Percentiles rank a stretch among this genome's conserved stretches.
Conservation (phyloP, 2,888 invertebrate genomes). For the Dimorphilus gyrociliatus region DNA sequence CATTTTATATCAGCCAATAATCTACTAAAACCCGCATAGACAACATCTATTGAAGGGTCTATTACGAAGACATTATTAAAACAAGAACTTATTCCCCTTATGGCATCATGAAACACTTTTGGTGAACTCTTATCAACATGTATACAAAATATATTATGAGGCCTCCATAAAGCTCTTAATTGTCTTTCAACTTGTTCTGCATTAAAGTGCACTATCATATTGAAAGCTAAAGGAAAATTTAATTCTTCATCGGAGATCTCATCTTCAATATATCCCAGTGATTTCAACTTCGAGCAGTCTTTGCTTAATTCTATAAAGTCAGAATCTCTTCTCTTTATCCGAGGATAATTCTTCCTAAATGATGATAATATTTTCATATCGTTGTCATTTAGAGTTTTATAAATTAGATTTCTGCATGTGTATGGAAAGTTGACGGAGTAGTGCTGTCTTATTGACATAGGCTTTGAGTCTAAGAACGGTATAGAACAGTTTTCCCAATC, state of each 20-base stretch:
- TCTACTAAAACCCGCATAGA: slow-evolving; percentile 27
- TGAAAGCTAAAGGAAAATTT: slow-evolving; percentile 26
- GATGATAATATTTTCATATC: no score
- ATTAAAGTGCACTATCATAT: slow-evolving; percentile 22
- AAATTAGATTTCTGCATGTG: no score
- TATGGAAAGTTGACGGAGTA: no score
- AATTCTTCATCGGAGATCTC: slow-evolving; percentile 12
- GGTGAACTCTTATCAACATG: slow-evolving; percentile 25
- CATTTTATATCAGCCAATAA: slow-evolving; percentile 33
- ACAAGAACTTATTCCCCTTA: slow-evolving; percentile 17
- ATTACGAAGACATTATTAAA: slow-evolving; percentile 31
- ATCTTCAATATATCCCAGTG: slow-evolving; percentile 5
- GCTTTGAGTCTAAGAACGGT: no score
- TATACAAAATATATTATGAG: slow-evolving; percentile 31
- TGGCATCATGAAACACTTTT: slow-evolving; percentile 12
- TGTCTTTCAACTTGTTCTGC: slow-evolving; percentile 22
- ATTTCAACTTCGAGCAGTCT: slow-evolving; percentile 7
- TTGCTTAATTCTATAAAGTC: slow-evolving; percentile 4
- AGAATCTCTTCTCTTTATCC: no score
- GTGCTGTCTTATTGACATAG: no score
- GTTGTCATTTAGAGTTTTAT: no score
- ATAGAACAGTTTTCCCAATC: no score
- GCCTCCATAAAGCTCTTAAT: slow-evolving; percentile 23
- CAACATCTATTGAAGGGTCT: slow-evolving; percentile 22
- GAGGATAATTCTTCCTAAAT: no score